phyloP scores from a whole-genome alignment of 2,113 vertebrate genomes.

The Polypterus bichir region DNA sequence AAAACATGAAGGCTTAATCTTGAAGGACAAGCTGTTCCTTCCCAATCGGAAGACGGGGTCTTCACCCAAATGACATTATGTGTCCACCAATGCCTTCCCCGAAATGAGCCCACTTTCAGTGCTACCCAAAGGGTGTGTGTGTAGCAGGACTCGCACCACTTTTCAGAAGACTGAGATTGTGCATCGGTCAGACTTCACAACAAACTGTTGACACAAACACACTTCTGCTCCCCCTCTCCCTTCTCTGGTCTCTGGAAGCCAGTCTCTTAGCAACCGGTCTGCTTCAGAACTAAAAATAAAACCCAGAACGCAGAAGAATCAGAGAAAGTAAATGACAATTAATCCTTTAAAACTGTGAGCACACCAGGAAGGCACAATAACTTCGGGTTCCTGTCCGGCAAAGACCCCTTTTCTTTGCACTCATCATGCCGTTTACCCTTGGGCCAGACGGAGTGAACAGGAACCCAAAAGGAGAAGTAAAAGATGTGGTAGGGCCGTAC shows the following conservation, averaged over 20 bases:
- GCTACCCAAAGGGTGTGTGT: too few species aligned
- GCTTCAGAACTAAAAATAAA: conserved; percentile 52
- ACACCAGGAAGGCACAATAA: not conserved
- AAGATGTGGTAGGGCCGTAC: too few species aligned
- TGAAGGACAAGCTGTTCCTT: not conserved
- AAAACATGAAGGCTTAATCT: too few species aligned
- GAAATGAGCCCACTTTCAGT: too few species aligned
- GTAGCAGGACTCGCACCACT: conserved; percentile 41
- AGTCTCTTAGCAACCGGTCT: conserved; percentile 52
- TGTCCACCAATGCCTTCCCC: conserved; percentile 10
- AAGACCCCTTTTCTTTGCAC: conserved; percentile 19
- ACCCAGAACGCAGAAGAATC: conserved; percentile 26
- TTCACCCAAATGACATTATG: not conserved
- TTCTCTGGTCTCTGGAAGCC: conserved; percentile 11
- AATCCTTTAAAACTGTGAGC: not conserved
- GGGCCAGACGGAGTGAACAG: too few species aligned
- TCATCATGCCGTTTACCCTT: not conserved
- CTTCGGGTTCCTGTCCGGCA: conserved; percentile 25
- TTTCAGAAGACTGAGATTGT: conserved; percentile 20
- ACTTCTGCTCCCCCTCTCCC: conserved; percentile 22
- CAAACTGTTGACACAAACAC: conserved; percentile 28
- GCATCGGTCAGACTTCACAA: conserved; percentile 40
- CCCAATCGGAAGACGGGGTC: not conserved
- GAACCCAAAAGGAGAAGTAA: too few species aligned
- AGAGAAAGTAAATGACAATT: not conserved